phyloP scores from a whole-genome alignment of 2,113 vertebrate species.

The Pachycephala philippinensis region DNA sequence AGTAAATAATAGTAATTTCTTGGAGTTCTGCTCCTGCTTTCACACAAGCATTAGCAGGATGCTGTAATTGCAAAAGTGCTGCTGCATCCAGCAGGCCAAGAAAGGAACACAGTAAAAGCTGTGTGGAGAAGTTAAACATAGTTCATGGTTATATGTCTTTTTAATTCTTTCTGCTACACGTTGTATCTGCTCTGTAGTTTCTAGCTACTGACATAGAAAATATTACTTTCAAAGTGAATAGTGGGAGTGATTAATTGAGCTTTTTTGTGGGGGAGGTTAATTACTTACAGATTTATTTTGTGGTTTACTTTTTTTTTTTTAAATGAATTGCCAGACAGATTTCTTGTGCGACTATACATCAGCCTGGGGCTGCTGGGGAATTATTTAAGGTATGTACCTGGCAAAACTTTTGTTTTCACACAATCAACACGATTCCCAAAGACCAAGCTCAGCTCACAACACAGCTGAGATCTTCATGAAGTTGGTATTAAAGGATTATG shows the following conservation, averaged over 20 bases:
- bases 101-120: neutral
- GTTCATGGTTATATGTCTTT: neutral
- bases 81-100: neutral
- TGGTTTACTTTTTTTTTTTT: neutral
- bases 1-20: no score
- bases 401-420: neutral
- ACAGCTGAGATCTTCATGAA: neutral
- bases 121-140: rapidly evolving
- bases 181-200: neutral
- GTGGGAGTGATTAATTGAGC: neutral
- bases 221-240: neutral
- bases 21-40: neutral
- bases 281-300: neutral
- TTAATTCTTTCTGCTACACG: neutral
- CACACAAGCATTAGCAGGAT: neutral
- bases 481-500: neutral
- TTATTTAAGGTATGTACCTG: neutral
- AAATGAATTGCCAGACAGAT: neutral
- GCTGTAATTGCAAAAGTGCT: neutral
- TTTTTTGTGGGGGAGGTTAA: neutral
- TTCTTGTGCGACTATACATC: neutral
- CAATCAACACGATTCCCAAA: neutral
- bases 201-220: neutral
- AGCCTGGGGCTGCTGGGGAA: neutral
- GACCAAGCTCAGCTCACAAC: neutral